A percentile compares a stretch with the other conserved stretches of the same genome.
Conservation (phyloP, 2,888 invertebrate species). For the Lithophane leautieri region DNA sequence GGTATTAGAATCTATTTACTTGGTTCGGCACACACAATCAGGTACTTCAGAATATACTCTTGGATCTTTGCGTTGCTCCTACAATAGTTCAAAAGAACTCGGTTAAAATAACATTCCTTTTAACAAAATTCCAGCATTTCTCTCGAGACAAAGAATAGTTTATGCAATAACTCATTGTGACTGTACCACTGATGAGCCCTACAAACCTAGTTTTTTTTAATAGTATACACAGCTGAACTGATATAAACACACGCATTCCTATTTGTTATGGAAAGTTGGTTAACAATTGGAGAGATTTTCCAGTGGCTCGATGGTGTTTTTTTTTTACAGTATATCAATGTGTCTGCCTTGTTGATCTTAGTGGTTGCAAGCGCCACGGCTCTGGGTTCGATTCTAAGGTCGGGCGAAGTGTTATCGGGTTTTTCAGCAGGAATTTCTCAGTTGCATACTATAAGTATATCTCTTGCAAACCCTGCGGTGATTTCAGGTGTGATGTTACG, state of each 20-base stretch:
- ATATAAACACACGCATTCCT: conserved; percentile 30
- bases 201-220: conserved; percentile 61
- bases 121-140: neutral
- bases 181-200: conserved; percentile 39
- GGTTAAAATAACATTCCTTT: conserved; percentile 12
- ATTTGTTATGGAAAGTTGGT: conserved; percentile 9
- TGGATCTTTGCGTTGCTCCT: neutral
- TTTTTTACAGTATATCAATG: too few species aligned
- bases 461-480: too few species aligned
- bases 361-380: too few species aligned
- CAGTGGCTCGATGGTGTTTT: too few species aligned
- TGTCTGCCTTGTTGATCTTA: too few species aligned
- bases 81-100: conserved; percentile 23
- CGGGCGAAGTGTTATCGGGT: too few species aligned
- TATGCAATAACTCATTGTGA: conserved; percentile 55
- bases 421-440: too few species aligned
- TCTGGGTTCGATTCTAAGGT: too few species aligned
- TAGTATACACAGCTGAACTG: conserved; percentile 47
- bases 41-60: neutral
- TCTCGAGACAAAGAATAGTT: conserved; percentile 23
- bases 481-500: too few species aligned
- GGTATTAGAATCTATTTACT: conserved; percentile 1
- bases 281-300: neutral
- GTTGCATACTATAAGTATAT: too few species aligned
- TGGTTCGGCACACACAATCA: neutral